phyloP scores from a whole-genome alignment of 2,113 vertebrate genomes.

The Pontoporia blainvillei region DNA sequence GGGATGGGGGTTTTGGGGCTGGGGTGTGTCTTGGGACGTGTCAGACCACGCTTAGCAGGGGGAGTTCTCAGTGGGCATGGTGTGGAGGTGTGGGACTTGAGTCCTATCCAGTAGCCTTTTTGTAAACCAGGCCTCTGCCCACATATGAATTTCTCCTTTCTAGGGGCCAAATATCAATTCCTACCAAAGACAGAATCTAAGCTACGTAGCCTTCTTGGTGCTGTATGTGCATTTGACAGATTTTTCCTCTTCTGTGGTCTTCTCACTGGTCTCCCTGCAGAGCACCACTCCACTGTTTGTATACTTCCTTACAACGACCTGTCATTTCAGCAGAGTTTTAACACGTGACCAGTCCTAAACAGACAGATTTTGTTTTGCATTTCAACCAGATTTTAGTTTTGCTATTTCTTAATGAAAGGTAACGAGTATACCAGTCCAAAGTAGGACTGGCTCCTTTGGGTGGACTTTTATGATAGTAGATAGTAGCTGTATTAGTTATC shows the following conservation, averaged over 20 bases:
- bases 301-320: background rate
- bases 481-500: background rate
- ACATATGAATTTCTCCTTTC: background rate
- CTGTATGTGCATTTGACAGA: background rate
- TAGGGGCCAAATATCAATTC: background rate
- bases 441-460: background rate
- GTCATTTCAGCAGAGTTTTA: background rate
- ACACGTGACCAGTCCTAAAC: background rate
- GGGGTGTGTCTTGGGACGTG: rapidly evolving
- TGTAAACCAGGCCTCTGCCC: background rate
- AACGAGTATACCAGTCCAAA: background rate
- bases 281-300: background rate
- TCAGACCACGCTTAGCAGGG: background rate
- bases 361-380: conserved; percentile 10
- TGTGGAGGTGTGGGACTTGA: background rate
- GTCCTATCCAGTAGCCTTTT: background rate
- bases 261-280: background rate
- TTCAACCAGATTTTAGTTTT: conserved; percentile 6
- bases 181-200: background rate
- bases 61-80: background rate
- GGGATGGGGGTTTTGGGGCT: rapidly evolving
- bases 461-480: conserved; percentile 24
- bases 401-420: conserved; percentile 11
- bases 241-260: background rate
- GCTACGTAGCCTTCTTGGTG: background rate